Percentiles rank a stretch among this genome's conserved stretches.
phyloP scores from a whole-genome alignment of 2,113 vertebrate species.

The Neogale vison region DNA sequence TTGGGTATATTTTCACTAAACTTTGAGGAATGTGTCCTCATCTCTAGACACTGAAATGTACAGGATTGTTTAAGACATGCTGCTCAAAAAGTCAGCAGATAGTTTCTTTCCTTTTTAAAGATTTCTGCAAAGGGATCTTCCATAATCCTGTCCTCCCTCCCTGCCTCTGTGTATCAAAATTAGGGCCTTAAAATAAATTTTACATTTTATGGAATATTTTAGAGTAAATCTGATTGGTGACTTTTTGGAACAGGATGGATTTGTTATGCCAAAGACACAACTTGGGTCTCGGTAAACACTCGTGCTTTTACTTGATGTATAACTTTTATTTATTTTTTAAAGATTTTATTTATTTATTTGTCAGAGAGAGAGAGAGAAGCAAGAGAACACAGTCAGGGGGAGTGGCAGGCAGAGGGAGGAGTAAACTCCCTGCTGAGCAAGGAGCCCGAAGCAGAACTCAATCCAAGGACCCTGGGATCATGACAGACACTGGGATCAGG shows the following conservation, averaged over 20 bases:
- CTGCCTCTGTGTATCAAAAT: neutral
- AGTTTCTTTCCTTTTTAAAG: neutral
- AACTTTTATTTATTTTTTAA: neutral
- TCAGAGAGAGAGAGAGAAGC: too few species aligned
- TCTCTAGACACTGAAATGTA: neutral
- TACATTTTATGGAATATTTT: neutral
- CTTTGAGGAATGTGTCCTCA: neutral
- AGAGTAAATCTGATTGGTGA: neutral
- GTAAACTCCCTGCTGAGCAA: too few species aligned
- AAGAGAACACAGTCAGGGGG: too few species aligned
- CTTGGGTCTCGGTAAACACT: neutral
- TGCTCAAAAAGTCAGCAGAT: neutral
- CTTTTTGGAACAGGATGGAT: neutral
- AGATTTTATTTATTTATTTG: too few species aligned
- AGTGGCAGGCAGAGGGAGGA: too few species aligned
- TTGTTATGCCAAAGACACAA: neutral
- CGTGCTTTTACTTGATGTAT: neutral
- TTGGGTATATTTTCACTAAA: neutral
- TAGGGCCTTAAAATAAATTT: neutral
- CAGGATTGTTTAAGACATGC: neutral
- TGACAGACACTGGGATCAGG: too few species aligned
- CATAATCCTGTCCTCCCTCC: neutral
- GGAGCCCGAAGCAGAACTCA: too few species aligned
- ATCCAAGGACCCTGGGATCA: too few species aligned
- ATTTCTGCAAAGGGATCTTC: neutral